Percentiles rank a stretch among this genome's conserved stretches.
Evolutionary conservation across 2,797 vertebrate genomes (phyloP).

Genomic region (Sebastes kiyomatsui): DNA sequence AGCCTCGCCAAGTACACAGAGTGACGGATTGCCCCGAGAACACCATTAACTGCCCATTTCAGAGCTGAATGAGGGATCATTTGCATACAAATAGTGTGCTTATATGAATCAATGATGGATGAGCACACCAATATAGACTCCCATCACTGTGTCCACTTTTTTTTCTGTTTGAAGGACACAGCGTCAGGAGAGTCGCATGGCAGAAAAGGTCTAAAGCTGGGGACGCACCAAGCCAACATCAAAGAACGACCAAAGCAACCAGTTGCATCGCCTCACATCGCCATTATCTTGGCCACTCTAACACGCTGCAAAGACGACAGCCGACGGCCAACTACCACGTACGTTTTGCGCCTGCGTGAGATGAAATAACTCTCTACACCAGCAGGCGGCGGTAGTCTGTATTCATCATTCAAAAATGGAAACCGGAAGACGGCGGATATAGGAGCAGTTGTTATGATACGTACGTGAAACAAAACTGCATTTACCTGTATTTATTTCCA

Average conservation of each 20-base stretch:
- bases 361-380: too few species aligned
- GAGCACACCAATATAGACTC: slow-evolving; percentile 19
- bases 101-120: slow-evolving; percentile 49
- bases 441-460: too few species aligned
- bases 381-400: too few species aligned
- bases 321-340: too few species aligned
- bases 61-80: slow-evolving; percentile 37
- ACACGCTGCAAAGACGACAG: too few species aligned
- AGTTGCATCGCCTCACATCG: too few species aligned
- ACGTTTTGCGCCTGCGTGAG: too few species aligned
- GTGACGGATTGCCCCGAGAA: slow-evolving; percentile 36
- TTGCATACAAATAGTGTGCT: slow-evolving; percentile 53
- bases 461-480: too few species aligned
- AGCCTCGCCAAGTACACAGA: slow-evolving; percentile 6
- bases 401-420: too few species aligned
- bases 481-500: too few species aligned
- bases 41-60: slow-evolving; percentile 37
- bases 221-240: rapidly evolving
- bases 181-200: neutral
- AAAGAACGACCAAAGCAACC: neutral
- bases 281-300: too few species aligned
- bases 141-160: neutral
- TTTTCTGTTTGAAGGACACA: slow-evolving; percentile 8
- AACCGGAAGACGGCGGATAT: too few species aligned
- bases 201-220: neutral